phyloP scores from a whole-genome alignment of 2,888 invertebrate species.

The Lysandra coridon region DNA sequence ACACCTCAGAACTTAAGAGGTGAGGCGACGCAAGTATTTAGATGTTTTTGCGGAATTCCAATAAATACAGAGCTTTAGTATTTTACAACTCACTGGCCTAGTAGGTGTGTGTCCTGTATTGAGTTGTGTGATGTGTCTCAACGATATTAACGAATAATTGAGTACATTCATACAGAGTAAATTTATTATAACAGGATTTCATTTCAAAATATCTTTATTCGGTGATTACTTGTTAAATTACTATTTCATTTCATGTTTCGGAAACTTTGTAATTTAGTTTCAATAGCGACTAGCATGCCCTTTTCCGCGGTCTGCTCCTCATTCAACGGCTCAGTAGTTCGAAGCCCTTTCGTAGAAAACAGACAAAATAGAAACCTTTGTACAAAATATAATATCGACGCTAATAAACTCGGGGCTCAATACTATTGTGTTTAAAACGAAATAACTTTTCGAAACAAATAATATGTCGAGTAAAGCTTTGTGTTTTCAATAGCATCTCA shows the following conservation, averaged over 20 bases:
- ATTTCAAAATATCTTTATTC: neutral
- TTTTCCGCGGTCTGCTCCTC: neutral
- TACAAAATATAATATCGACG: neutral
- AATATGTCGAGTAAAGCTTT: conserved; percentile 7
- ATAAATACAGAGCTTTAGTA: neutral
- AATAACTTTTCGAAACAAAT: neutral
- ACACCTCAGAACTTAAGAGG: conserved; percentile 10
- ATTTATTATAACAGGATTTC: neutral
- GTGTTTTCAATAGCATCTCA: neutral
- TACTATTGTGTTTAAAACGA: neutral
- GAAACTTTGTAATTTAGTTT: no score
- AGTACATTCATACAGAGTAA: no score
- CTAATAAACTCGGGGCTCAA: neutral
- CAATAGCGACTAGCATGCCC: neutral
- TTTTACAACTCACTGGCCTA: neutral
- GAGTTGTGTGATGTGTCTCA: neutral
- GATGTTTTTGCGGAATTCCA: neutral
- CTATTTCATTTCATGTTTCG: no score
- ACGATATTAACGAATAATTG: neutral
- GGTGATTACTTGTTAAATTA: neutral
- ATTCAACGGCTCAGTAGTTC: neutral
- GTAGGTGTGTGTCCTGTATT: neutral
- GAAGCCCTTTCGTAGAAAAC: neutral
- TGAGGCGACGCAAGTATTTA: neutral
- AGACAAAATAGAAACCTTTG: neutral